Percentiles rank a stretch among this genome's conserved stretches.
phyloP scores from a whole-genome alignment of 1,140 invertebrate genomes.

The Drosophila azteca region DNA sequence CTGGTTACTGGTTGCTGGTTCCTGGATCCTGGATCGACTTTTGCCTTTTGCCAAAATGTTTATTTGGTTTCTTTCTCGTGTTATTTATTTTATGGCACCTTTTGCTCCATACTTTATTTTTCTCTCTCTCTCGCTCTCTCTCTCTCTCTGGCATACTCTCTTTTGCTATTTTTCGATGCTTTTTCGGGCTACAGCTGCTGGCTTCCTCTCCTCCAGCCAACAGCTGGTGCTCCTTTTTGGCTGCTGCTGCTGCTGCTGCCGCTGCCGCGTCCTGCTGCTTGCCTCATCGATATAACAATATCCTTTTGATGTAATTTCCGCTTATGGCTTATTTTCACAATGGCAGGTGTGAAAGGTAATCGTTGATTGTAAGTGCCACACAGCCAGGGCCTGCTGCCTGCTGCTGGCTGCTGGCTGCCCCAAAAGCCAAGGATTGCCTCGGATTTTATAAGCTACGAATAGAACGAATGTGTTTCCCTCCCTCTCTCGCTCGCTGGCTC shows the following conservation, averaged over 20 bases:
- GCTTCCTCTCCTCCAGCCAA: neutral
- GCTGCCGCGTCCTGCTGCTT: slow-evolving; percentile 28
- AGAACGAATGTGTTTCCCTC: slow-evolving; percentile 21
- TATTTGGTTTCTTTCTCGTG: slow-evolving; percentile 74
- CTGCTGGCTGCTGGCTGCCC: slow-evolving; percentile 42
- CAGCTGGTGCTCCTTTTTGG: neutral
- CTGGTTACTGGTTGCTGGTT: too few species aligned
- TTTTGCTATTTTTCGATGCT: slow-evolving; percentile 56
- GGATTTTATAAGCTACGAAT: slow-evolving; percentile 67
- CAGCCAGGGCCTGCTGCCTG: too few species aligned
- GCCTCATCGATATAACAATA: slow-evolving; percentile 80
- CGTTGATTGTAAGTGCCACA: slow-evolving; percentile 76
- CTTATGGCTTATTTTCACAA: slow-evolving; percentile 82
- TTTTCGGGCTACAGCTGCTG: slow-evolving; percentile 16
- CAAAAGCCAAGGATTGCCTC: slow-evolving; percentile 3
- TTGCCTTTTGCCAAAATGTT: slow-evolving; percentile 73
- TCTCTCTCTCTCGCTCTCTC: slow-evolving; percentile 32
- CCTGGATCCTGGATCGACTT: slow-evolving; percentile 11
- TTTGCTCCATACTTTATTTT: slow-evolving; percentile 77
- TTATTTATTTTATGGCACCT: slow-evolving; percentile 83
- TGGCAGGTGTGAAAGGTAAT: slow-evolving; percentile 81
- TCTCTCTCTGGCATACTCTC: too few species aligned
- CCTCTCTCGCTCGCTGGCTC: neutral
- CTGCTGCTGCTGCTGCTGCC: slow-evolving; percentile 3
- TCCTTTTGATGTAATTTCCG: slow-evolving; percentile 82